These are phyloP conservation scores for Vulpes ferrilata DNA, from an alignment of 2,113 vertebrate species.

Conservation along the genomic window DNA sequence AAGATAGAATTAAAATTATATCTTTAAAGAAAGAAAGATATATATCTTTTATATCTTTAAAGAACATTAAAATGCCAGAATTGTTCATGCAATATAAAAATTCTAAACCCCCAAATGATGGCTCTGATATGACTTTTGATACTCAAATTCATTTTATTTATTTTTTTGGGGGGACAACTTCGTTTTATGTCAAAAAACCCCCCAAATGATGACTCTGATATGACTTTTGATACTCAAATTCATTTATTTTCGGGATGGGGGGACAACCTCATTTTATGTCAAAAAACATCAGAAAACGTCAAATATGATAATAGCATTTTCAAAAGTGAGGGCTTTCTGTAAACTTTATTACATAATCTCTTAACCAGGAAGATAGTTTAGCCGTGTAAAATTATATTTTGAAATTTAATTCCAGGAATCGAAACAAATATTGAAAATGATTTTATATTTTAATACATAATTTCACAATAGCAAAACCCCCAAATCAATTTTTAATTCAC, in stretches of 20 bases:
- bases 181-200: neutral
- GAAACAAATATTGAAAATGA: neutral
- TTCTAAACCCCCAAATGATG: neutral
- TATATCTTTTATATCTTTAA: no score
- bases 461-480: neutral
- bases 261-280: neutral
- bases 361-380: slow-evolving; percentile 3
- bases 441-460: slow-evolving; percentile 9
- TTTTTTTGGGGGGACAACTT: neutral
- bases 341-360: slow-evolving; percentile 6
- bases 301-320: slow-evolving; percentile 13
- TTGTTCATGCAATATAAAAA: neutral
- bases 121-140: neutral
- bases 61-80: slow-evolving; percentile 20
- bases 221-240: slow-evolving; percentile 16
- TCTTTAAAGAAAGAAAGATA: no score
- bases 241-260: no score
- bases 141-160: slow-evolving; percentile 31
- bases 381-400: neutral
- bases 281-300: neutral
- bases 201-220: no score
- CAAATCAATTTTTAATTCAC: neutral
- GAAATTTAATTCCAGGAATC: neutral
- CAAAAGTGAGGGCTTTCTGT: neutral
- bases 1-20: neutral